phyloP scores from a whole-genome alignment of 2,888 invertebrate species.

The Chelonus formosanus region DNA sequence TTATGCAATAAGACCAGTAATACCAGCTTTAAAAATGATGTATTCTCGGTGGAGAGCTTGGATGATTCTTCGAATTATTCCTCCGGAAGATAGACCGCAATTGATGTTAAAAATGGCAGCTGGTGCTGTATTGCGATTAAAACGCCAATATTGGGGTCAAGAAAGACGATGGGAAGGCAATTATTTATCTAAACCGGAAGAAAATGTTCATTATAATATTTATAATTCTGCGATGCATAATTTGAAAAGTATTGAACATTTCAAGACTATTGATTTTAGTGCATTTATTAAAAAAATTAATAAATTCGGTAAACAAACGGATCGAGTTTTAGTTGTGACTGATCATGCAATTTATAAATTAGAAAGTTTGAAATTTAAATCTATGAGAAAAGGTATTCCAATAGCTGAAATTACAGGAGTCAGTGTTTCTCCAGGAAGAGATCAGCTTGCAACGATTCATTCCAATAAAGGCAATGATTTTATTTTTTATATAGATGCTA shows the following conservation, averaged over 20 bases:
- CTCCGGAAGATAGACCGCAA: slow-evolving; percentile 86
- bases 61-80: slow-evolving; percentile 84
- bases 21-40: slow-evolving; percentile 71
- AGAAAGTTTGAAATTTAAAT: slow-evolving; percentile 85
- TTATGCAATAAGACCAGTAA: slow-evolving; percentile 72
- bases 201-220: slow-evolving; percentile 74
- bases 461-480: slow-evolving; percentile 89
- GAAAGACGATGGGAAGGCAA: slow-evolving; percentile 85
- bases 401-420: slow-evolving; percentile 85
- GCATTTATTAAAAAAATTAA: slow-evolving; percentile 61
- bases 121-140: slow-evolving; percentile 76
- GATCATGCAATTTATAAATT: slow-evolving; percentile 87
- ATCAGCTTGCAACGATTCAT: slow-evolving; percentile 88
- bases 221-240: slow-evolving; percentile 76
- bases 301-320: slow-evolving; percentile 79
- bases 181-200: slow-evolving; percentile 75
- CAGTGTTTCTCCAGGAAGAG: slow-evolving; percentile 85
- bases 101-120: slow-evolving; percentile 82
- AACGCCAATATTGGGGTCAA: slow-evolving; percentile 77
- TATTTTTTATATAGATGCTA: slow-evolving; percentile 77
- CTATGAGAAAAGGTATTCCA: slow-evolving; percentile 84
- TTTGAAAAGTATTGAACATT: slow-evolving; percentile 74
- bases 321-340: slow-evolving; percentile 88
- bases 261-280: slow-evolving; percentile 67
- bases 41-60: slow-evolving; percentile 88